phyloP scores from a whole-genome alignment of 2,797 vertebrate genomes.

The Florisuga fusca region DNA sequence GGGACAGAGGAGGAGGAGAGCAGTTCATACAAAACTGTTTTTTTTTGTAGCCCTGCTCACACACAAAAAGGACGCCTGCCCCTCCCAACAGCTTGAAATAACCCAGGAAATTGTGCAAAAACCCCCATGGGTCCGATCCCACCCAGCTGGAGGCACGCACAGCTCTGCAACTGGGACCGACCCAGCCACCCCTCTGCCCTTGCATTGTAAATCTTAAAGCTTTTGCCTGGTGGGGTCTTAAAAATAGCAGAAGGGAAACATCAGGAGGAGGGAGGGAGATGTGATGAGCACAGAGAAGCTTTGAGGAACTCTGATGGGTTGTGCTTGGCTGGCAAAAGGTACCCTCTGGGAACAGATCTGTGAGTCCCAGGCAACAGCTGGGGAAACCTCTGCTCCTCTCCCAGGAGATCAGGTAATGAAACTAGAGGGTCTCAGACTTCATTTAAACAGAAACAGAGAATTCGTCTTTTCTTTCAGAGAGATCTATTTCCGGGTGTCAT shows the following conservation, averaged over 20 bases:
- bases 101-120: slow-evolving; percentile 48
- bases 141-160: not conserved
- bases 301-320: not conserved
- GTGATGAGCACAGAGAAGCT: not conserved
- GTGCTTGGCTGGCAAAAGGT: not conserved
- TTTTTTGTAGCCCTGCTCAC: not conserved
- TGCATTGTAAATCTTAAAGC: fast-evolving
- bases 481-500: not conserved
- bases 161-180: fast-evolving
- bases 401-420: fast-evolving
- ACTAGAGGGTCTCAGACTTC: not conserved
- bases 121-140: fast-evolving
- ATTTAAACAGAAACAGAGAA: not conserved
- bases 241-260: not conserved
- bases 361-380: fast-evolving
- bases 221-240: not conserved
- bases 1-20: not conserved
- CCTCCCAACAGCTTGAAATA: slow-evolving; percentile 17
- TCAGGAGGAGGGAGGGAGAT: not conserved
- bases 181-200: not conserved
- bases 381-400: not conserved
- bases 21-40: not conserved
- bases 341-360: fast-evolving
- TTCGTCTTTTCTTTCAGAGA: not conserved
- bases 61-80: not conserved